Conservation (phyloP, 2,113 vertebrate species). For the Calidris pugnax region DNA sequence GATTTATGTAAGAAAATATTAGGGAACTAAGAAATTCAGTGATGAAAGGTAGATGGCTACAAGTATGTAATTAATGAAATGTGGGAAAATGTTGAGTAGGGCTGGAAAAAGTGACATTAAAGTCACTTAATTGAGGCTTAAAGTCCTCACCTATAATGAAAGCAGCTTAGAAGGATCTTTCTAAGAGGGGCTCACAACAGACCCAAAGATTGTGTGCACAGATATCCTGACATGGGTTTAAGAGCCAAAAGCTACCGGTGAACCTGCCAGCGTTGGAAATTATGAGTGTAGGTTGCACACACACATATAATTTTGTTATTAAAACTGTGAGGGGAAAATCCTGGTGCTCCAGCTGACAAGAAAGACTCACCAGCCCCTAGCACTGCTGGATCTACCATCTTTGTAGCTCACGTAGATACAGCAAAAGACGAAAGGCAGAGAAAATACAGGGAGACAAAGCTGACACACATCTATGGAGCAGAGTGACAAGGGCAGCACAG, state of each 20-base stretch:
- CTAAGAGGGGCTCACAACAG: neutral
- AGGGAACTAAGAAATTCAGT: neutral
- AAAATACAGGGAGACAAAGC: neutral
- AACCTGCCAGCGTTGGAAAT: neutral
- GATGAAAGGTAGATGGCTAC: neutral
- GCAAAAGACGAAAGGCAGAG: neutral
- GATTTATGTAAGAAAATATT: neutral
- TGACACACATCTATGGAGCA: fast-evolving
- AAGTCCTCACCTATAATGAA: neutral
- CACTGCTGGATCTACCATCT: neutral
- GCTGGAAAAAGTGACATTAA: neutral
- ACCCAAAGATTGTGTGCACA: neutral
- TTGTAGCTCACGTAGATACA: neutral
- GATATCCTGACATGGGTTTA: neutral
- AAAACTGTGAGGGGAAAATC: neutral
- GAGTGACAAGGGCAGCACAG: neutral
- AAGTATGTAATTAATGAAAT: neutral
- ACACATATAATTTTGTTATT: neutral
- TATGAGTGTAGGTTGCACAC: neutral
- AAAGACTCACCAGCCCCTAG: neutral
- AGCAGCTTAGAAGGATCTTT: neutral
- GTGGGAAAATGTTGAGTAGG: neutral
- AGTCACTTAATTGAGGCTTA: neutral
- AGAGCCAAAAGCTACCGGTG: neutral
- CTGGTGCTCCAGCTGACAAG: neutral